Evolutionary conservation across 1,140 invertebrate genomes (phyloP), one percentile per base, ranked within the genome.

Genomic region (Bradysia coprophila): DNA sequence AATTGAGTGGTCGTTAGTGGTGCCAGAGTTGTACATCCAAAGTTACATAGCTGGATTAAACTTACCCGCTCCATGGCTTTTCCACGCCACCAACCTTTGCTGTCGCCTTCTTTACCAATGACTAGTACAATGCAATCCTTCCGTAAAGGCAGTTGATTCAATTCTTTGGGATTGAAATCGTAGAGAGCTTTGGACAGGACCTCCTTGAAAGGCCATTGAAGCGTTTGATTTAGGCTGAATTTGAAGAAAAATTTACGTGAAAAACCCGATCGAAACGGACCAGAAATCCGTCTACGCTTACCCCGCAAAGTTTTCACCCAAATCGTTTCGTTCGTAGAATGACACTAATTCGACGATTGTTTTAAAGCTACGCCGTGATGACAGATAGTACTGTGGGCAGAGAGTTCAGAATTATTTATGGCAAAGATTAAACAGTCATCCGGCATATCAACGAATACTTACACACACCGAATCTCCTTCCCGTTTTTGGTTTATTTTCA

Each of bases 251-350:
- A 21, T 33, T 38, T 21, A 43, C 18, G 4, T 1, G 42, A 38
- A 38, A 10, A 16, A 38, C 21, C 4, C 4, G 11, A 20, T 38
- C 6, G 36, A 38, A 38, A 38, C 18, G 21, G 9, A 36, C 10
- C 33, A 36, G 18, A 36, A 18, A 9, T 31, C n/a, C 28, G n/a
- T 41, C 2, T 0, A 39, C 45, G 55, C 54, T 57, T 57, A 79
- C 76, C 77, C 76, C n/a, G 79, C 78, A 63, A 95, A 96, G 61
- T 90, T 93, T 65, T 94, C 88, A 2, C 76, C 73, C 38, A 95
- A 65, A 55, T 84, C 88, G 43, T 79, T 81, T 38, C 81, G 72
- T 59, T 93, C 81, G 59, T 96, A 95, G 63, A 84, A 91, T 33
- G 79, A 76, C 37, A 95, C 77, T 20, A 95, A 68, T 58, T 93